A percentile compares a stretch with the other conserved stretches of the same genome.
These are phyloP conservation scores for Gadopsis marmoratus DNA, from an alignment of 2,797 vertebrate genomes.

Conservation along the genomic window DNA sequence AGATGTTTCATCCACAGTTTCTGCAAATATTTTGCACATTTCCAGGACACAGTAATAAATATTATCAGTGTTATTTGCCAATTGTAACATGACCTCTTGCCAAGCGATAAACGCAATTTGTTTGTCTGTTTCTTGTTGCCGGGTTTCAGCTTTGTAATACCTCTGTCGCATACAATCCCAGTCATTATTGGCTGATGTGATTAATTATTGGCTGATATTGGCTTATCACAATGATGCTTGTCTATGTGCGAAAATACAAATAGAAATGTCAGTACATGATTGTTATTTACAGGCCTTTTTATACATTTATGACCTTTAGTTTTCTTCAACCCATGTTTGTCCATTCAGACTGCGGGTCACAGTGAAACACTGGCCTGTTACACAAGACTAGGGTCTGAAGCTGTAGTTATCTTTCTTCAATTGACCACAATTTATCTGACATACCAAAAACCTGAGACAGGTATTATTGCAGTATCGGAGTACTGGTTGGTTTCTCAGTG, in stretches of 20 bases:
- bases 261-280: neutral
- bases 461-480: neutral
- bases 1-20: conserved; percentile 45
- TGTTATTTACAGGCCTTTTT: neutral
- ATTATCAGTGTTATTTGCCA: conserved; percentile 47
- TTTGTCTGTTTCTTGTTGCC: conserved; percentile 38
- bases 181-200: neutral
- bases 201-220: neutral
- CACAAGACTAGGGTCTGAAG: neutral
- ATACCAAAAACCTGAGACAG: neutral
- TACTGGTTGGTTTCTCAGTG: neutral
- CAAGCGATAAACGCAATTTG: conserved; percentile 40
- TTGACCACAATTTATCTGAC: neutral
- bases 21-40: conserved; percentile 47
- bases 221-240: neutral
- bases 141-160: conserved; percentile 30
- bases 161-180: neutral
- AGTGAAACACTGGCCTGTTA: neutral
- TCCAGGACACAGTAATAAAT: conserved; percentile 48
- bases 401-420: neutral
- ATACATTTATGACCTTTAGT: neutral
- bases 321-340: neutral
- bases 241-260: conserved; percentile 10
- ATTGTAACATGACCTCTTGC: conserved; percentile 39
- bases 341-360: neutral